Percentiles rank a stretch among this genome's conserved stretches.
phyloP scores from a whole-genome alignment of 1,140 invertebrate genomes.

The Meloidogyne exigua region DNA sequence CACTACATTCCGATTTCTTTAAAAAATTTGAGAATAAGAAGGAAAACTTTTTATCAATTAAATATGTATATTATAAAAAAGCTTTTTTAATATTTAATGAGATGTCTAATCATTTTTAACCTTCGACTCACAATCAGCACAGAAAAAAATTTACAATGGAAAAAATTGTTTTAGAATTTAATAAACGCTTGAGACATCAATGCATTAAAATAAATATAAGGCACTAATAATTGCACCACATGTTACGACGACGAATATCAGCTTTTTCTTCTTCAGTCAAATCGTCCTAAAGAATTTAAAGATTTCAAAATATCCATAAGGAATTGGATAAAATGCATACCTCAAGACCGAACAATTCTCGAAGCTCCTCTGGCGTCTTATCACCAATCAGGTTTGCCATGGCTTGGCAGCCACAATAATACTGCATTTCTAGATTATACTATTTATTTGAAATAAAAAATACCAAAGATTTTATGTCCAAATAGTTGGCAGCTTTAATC shows the following conservation, averaged over 20 bases:
- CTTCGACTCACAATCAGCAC: no score
- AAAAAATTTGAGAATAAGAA: slow-evolving; percentile 21
- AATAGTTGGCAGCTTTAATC: slow-evolving; percentile 29
- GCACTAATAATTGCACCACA: slow-evolving; percentile 39
- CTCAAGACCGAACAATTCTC: slow-evolving; percentile 28
- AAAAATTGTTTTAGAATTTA: no score
- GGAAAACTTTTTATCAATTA: no score
- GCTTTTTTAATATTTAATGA: no score
- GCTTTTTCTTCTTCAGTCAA: slow-evolving; percentile 42
- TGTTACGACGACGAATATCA: slow-evolving; percentile 34
- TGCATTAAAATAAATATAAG: no score
- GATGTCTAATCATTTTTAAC: no score
- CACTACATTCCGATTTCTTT: slow-evolving; percentile 41
- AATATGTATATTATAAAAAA: no score
- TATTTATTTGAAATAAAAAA: neutral
- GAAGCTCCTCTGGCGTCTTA: slow-evolving; percentile 37
- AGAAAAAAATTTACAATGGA: no score
- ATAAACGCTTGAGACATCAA: no score
- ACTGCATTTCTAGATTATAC: slow-evolving; percentile 1
- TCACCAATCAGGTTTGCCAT: slow-evolving; percentile 34
- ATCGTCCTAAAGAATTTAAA: slow-evolving; percentile 21
- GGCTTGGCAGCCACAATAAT: slow-evolving; percentile 28
- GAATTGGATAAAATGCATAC: neutral
- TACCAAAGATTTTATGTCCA: slow-evolving; percentile 33
- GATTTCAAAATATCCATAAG: no score